These are phyloP conservation scores for Tanytarsus gracilentus DNA, from an alignment of 2,888 invertebrate species.

Conservation along the genomic window DNA sequence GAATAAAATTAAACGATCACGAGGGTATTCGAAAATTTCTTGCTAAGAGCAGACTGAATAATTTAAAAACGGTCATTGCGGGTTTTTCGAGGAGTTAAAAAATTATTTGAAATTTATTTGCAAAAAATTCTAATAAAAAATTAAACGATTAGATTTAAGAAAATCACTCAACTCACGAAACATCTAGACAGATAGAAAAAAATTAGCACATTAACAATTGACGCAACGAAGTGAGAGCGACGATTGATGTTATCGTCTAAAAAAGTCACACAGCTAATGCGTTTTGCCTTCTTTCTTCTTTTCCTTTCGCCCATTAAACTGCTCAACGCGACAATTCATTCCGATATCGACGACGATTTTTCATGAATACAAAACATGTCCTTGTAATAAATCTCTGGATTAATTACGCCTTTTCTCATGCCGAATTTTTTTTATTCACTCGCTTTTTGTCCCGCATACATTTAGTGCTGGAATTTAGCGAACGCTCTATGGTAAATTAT, in stretches of 20 bases:
- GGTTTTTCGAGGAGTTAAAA: too few species aligned
- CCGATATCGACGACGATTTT: constrained; percentile 19
- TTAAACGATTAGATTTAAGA: too few species aligned
- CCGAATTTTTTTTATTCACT: neutral
- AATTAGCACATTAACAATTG: too few species aligned
- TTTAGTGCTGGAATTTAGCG: neutral
- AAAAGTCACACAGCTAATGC: constrained; percentile 7
- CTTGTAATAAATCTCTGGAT: constrained; percentile 27
- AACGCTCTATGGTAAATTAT: constrained; percentile 18
- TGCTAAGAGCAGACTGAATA: too few species aligned
- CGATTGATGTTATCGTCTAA: constrained; percentile 26
- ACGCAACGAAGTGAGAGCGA: too few species aligned
- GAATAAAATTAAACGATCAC: too few species aligned
- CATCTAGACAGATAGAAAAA: too few species aligned
- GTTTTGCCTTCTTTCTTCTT: constrained; percentile 2
- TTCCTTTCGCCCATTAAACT: neutral
- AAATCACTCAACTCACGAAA: too few species aligned
- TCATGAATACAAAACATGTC: constrained; percentile 23
- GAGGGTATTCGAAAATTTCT: too few species aligned
- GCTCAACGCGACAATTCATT: constrained; percentile 21
- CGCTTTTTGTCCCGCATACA: neutral
- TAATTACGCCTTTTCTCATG: constrained; percentile 21
- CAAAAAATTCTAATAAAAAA: too few species aligned
- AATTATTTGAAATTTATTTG: too few species aligned
- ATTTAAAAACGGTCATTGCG: too few species aligned